A percentile compares a stretch with the other conserved stretches of the same genome.
phyloP scores from a whole-genome alignment of 2,113 vertebrate genomes.

The Takifugu bimaculatus region DNA sequence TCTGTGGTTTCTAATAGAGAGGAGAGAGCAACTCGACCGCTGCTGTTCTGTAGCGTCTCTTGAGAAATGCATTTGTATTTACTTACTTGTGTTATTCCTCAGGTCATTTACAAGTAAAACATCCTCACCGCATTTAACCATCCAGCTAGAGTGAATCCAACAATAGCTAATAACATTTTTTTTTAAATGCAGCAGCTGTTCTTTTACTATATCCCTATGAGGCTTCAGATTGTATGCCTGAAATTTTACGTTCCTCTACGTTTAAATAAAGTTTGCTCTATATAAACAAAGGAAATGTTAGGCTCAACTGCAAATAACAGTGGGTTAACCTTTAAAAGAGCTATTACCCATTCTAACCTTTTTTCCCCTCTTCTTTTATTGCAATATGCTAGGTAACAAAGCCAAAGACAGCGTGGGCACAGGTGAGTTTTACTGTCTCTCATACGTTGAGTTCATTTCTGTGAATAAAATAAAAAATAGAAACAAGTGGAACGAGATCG shows the following conservation, averaged over 20 bases:
- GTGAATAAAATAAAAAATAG: neutral
- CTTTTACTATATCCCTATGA: no score
- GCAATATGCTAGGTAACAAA: slow-evolving; percentile 82
- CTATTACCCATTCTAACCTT: slow-evolving; percentile 8
- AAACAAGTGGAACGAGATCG: no score
- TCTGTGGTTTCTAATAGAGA: slow-evolving; percentile 8
- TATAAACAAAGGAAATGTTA: no score
- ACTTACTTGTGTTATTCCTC: neutral
- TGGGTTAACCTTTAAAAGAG: no score
- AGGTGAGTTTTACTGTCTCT: slow-evolving; percentile 75
- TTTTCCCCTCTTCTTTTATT: slow-evolving; percentile 10
- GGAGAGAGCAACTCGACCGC: neutral
- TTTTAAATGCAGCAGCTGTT: no score
- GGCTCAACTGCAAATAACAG: no score
- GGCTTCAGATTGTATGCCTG: no score
- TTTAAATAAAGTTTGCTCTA: neutral
- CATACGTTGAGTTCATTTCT: neutral
- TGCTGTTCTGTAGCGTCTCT: slow-evolving; percentile 4
- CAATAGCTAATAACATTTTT: no score
- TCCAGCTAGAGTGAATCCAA: no score
- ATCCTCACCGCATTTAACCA: no score
- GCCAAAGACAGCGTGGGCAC: slow-evolving; percentile 92
- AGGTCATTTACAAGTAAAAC: no score
- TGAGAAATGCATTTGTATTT: no score
- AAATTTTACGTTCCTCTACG: neutral